Percentiles rank a stretch among this genome's conserved stretches.
These are phyloP conservation scores for Phengaris alcon DNA, from an alignment of 2,888 invertebrate genomes.

Conservation along the genomic window DNA sequence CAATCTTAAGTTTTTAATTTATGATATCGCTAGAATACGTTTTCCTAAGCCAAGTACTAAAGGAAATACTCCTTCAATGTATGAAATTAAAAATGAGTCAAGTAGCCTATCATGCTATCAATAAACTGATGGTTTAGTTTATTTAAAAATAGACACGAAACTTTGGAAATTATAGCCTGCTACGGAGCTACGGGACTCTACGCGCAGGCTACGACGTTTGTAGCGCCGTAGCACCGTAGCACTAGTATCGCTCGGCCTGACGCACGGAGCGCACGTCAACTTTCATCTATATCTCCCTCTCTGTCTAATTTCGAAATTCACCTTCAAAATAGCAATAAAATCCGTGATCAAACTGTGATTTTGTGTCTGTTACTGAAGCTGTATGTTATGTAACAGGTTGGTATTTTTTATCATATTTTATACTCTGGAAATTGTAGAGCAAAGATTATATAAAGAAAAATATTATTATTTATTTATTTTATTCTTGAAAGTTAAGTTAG, in stretches of 20 bases:
- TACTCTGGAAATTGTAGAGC: not conserved
- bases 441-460: not conserved
- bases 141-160: slow-evolving; percentile 1
- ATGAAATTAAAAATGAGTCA: too few relatives aligned
- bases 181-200: slow-evolving; percentile 33
- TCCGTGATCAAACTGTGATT: slow-evolving; percentile 30
- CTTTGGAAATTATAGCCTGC: slow-evolving; percentile 25
- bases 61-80: too few relatives aligned
- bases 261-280: slow-evolving; percentile 41
- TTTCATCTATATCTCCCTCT: slow-evolving; percentile 40
- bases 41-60: too few relatives aligned
- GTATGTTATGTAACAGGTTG: slow-evolving; percentile 40
- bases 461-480: not conserved
- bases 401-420: slow-evolving; percentile 27
- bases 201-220: slow-evolving; percentile 37
- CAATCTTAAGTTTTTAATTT: too few relatives aligned
- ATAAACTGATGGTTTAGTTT: not conserved
- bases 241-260: slow-evolving; percentile 42
- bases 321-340: slow-evolving; percentile 39
- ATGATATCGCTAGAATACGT: too few relatives aligned
- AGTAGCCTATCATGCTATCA: not conserved
- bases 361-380: slow-evolving; percentile 31
- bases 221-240: slow-evolving; percentile 43
- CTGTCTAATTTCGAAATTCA: slow-evolving; percentile 45
- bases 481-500: not conserved